These are phyloP conservation scores for Lasioglossum villosulum DNA, from an alignment of 2,888 invertebrate species.

Conservation along the genomic window DNA sequence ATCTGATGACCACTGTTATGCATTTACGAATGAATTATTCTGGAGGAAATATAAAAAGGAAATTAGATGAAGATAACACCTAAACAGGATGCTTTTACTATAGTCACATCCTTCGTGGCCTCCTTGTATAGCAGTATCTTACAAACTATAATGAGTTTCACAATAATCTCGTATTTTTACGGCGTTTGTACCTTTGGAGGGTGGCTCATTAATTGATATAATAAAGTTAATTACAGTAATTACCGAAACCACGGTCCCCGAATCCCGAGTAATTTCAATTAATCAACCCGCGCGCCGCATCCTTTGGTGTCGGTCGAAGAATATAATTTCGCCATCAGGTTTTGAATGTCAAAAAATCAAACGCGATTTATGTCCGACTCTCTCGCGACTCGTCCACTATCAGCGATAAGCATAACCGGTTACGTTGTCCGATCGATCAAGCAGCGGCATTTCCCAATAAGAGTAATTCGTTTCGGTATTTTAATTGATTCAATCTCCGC, in stretches of 20 bases:
- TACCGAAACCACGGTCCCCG: not conserved
- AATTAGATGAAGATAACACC: not conserved
- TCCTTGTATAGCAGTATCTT: too few species aligned
- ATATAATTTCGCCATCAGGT: not conserved
- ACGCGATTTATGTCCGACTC: not conserved
- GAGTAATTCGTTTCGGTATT: slow-evolving; percentile 42
- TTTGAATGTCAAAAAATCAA: slow-evolving; percentile 13
- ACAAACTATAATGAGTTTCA: not conserved
- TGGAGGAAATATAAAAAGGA: not conserved
- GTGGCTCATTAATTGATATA: not conserved
- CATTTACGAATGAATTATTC: not conserved
- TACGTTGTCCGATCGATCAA: slow-evolving; percentile 22
- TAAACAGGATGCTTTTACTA: not conserved
- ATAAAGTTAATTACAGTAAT: not conserved
- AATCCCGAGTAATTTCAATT: not conserved
- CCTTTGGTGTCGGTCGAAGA: not conserved
- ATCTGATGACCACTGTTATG: not conserved
- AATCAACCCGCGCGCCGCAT: not conserved
- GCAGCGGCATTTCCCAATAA: slow-evolving; percentile 18
- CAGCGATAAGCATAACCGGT: slow-evolving; percentile 50
- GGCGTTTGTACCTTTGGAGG: not conserved
- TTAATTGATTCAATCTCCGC: slow-evolving; percentile 43
- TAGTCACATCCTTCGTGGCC: not conserved
- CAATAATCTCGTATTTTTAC: not conserved
- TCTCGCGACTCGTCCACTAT: slow-evolving; percentile 21